phyloP scores from a whole-genome alignment of 2,113 vertebrate genomes.

The Zingel zingel region DNA sequence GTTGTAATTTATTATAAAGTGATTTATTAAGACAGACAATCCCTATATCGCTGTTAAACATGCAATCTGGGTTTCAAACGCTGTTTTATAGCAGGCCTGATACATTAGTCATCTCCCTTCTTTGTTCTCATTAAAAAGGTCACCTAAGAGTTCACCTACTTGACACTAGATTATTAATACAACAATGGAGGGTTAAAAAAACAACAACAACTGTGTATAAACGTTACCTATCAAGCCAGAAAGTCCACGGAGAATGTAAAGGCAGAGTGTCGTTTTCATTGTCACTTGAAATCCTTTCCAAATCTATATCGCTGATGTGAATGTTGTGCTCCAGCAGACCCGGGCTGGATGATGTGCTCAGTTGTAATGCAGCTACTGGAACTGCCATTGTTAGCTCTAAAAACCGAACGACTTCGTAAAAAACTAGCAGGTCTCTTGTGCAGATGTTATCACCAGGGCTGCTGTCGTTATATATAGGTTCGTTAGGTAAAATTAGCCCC shows the following conservation, averaged over 20 bases:
- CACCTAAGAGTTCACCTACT: constrained; percentile 27
- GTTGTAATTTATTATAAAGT: neutral
- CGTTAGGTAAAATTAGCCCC: constrained; percentile 51
- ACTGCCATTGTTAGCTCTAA: constrained; percentile 74
- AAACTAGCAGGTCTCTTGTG: neutral
- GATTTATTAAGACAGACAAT: neutral
- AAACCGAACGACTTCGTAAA: constrained; percentile 10
- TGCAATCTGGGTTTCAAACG: neutral
- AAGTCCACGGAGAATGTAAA: constrained; percentile 87
- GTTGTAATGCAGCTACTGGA: constrained; percentile 79
- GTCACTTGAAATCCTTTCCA: constrained; percentile 72
- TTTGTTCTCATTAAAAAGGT: constrained; percentile 53
- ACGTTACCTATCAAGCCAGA: constrained; percentile 85
- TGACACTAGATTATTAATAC: neutral
- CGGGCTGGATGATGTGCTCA: constrained; percentile 72
- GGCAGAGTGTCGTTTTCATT: constrained; percentile 77
- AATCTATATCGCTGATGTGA: constrained; percentile 78
- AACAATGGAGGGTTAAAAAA: neutral
- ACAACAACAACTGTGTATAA: neutral
- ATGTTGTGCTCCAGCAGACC: constrained; percentile 80
- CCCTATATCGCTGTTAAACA: neutral
- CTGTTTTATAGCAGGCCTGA: neutral
- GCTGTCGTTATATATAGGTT: constrained; percentile 43
- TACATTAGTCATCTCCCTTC: neutral
- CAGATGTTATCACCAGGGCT: neutral